phyloP scores from a whole-genome alignment of 1,140 invertebrate species.

The Aphis gossypii region DNA sequence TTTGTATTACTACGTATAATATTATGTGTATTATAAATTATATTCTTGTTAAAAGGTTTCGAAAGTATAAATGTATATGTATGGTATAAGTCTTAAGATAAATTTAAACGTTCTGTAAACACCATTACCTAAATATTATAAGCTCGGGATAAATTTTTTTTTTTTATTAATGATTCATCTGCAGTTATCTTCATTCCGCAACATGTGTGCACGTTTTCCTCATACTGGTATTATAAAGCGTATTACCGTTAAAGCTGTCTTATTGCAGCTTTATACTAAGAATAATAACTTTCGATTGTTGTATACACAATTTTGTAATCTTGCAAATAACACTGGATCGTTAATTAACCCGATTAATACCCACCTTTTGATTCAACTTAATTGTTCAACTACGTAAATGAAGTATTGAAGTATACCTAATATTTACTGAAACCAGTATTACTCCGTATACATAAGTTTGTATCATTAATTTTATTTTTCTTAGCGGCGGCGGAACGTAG shows the following conservation, averaged over 20 bases:
- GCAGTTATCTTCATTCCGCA: not conserved
- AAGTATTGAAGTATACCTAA: not conserved
- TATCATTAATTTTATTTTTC: not conserved
- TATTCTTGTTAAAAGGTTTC: not conserved
- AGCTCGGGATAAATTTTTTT: not conserved
- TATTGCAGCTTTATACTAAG: not conserved
- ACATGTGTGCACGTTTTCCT: not conserved
- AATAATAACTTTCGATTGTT: constrained; percentile 6
- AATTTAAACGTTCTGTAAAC: constrained; percentile 4
- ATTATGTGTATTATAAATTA: not conserved
- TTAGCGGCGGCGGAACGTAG: not conserved
- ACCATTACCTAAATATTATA: constrained; percentile 20
- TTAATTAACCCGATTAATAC: not conserved
- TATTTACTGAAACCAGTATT: not conserved
- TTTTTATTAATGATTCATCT: constrained; percentile 6
- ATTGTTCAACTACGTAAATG: not conserved
- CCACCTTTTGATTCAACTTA: not conserved
- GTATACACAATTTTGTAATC: not conserved
- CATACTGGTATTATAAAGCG: not conserved
- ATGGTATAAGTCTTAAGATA: not conserved
- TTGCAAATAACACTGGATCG: not conserved
- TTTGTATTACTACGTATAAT: not conserved
- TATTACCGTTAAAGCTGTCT: not conserved
- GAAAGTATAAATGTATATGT: not conserved
- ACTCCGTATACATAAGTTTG: not conserved